Evolutionary conservation across 2,113 vertebrate species (phyloP).

Genomic region (Malurus melanocephalus): DNA sequence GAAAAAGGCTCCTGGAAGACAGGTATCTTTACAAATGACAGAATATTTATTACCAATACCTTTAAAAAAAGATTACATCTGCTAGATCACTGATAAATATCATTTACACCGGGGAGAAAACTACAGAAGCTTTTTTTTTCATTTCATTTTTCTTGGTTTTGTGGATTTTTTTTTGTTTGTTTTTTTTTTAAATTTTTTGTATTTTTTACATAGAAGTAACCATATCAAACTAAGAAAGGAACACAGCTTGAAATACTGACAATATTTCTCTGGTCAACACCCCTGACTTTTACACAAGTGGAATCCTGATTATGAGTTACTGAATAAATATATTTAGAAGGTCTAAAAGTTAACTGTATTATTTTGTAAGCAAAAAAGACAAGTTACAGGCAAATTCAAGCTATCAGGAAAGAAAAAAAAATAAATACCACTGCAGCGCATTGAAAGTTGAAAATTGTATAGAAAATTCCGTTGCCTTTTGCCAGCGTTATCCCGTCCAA

Average conservation of each 20-base stretch:
- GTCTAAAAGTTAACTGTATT: slow-evolving; percentile 62
- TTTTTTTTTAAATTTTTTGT: neutral
- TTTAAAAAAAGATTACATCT: slow-evolving; percentile 82
- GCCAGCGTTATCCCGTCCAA: slow-evolving; percentile 12
- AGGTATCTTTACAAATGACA: slow-evolving; percentile 80
- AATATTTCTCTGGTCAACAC: slow-evolving; percentile 69
- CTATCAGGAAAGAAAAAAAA: slow-evolving; percentile 17
- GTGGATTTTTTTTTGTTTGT: slow-evolving; percentile 33
- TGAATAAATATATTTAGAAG: slow-evolving; percentile 69
- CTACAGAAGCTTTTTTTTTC: slow-evolving; percentile 64
- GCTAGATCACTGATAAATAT: slow-evolving; percentile 75
- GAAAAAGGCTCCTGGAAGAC: slow-evolving; percentile 67
- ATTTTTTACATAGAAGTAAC: slow-evolving; percentile 72
- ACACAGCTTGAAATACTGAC: slow-evolving; percentile 78
- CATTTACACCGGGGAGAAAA: slow-evolving; percentile 74
- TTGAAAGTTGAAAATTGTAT: slow-evolving; percentile 57
- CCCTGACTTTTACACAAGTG: slow-evolving; percentile 72
- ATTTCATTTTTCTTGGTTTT: slow-evolving; percentile 62
- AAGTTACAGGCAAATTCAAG: slow-evolving; percentile 66
- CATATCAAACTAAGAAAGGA: slow-evolving; percentile 76
- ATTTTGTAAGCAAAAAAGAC: slow-evolving; percentile 66
- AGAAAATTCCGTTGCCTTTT: slow-evolving; percentile 66
- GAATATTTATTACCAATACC: slow-evolving; percentile 84
- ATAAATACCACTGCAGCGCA: slow-evolving; percentile 35
- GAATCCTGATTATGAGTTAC: slow-evolving; percentile 70